Percentiles rank a stretch among this genome's conserved stretches.
These are phyloP conservation scores for Cephus cinctus DNA, from an alignment of 1,140 invertebrate species.

Conservation along the genomic window DNA sequence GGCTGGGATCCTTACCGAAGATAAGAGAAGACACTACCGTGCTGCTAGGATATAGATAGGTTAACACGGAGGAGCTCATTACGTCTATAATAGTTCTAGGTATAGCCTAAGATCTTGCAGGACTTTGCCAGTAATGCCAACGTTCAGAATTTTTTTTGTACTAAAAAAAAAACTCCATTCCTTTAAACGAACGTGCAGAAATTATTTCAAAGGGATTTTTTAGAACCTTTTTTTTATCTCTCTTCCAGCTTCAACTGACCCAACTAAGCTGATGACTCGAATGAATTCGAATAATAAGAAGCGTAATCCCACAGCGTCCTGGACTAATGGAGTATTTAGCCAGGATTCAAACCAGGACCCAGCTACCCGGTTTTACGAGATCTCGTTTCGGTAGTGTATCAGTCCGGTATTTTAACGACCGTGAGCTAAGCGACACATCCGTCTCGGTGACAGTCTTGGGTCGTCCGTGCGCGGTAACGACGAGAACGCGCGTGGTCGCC, in stretches of 20 bases:
- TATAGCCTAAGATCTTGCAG: conserved; percentile 27
- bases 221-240: too few relatives aligned
- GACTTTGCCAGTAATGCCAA: too few relatives aligned
- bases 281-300: too few relatives aligned
- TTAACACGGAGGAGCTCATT: conserved; percentile 32
- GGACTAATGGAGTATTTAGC: conserved; percentile 4
- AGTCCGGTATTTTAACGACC: conserved; percentile 42
- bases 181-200: too few relatives aligned
- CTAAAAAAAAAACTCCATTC: too few relatives aligned
- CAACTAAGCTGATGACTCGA: too few relatives aligned
- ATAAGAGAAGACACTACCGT: conserved; percentile 40
- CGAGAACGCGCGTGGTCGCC: conserved; percentile 30
- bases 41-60: conserved; percentile 27
- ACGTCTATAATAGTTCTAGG: conserved; percentile 44
- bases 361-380: conserved; percentile 9
- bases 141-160: too few relatives aligned
- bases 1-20: conserved; percentile 32
- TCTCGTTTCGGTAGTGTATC: conserved; percentile 11
- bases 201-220: too few relatives aligned
- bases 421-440: conserved; percentile 36
- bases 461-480: conserved; percentile 10
- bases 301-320: neutral
- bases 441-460: conserved; percentile 36
- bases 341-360: neutral
- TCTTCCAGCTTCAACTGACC: too few relatives aligned